Evolutionary conservation across 2,888 invertebrate species (phyloP), one percentile per base, ranked within the genome.

Genomic region (Macaria liturata): DNA sequence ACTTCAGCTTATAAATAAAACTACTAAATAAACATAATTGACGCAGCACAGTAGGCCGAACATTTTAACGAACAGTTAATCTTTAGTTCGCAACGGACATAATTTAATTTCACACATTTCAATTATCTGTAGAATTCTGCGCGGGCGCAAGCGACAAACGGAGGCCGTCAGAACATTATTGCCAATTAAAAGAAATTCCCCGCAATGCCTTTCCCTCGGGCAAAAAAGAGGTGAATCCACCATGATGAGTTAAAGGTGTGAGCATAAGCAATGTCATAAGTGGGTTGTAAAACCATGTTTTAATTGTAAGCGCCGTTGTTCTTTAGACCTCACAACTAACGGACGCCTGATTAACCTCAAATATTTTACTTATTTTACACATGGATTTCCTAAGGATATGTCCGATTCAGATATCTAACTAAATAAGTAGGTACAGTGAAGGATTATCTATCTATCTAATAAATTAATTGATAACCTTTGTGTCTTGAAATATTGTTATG

Each of bases 121-220:
- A 73, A 70, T 70, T 62, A 77, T 76, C 62, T 59, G 45, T 70
- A 75, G 72, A 82, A 84, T 80, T 75, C 74, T 67, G 74, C 65
- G 72, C 70, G 70, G 66, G 65, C 63, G 70, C 67, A 56, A 32
- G 32, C 44, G 44, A 67, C 70, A 59, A 50, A 54, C 50, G 43
- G 67, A 73, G 72, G 39, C 49, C 30, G 53, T 39, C 43, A 30
- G 49, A 49, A 76, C 75, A 73, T 76, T 76, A 72, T 72, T 70
- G 76, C 76, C 86, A 88, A 88, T 88, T 87, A 88, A 84, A 81
- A 83, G 79, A 84, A 86, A 85, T 86, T 80, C 83, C 78, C 68
- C 62, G 72, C 76, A 76, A 79, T 78, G 76, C 79, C 78, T 85
- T 81, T 80, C 75, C 73, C 67, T 51, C 59, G 59, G 39, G 69